Base-by-base conservation (phyloP, 1,140 invertebrate genomes). In the Magallana gigas region DNA sequence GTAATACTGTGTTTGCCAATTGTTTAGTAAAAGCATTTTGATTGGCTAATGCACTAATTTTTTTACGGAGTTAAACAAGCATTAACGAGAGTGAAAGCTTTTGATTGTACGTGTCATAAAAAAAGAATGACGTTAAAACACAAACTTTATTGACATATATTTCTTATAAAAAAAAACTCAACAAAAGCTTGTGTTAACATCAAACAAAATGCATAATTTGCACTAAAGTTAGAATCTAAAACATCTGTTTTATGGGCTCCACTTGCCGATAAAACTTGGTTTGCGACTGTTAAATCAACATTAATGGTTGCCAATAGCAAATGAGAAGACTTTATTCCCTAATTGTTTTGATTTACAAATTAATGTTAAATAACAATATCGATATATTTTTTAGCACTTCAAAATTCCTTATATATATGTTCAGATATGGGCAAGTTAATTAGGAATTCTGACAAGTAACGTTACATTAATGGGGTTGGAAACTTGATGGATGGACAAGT, bases 321-420 rank as follows among this genome's bases (percentile, higher is more conserved):
- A 64, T 62, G 60, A 64, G 60, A 64, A 64, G 60, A 64, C 60
- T 64, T 64, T n/a, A 64, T 48, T 48, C 60, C 60, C 60, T 6
- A 64, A 16, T 64, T 64, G 11, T n/a, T 64, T 16, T 64, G 2
- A 48, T 48, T 48, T 48, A 48, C 36, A 64, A 64, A 64, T 64
- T 8, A 64, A 16, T 64, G 16, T 6, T 64, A 64, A 64, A 16
- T 16, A 64, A 64, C 16, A 16, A 16, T 64, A 64, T 64, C 60
- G 16, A 64, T 48, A 48, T 16, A 64, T 64, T 14, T 62, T 64
- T 7, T 16, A 64, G 60, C 18, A 1, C 16, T 18, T 4, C 16
- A 1, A 64, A 64, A 64, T 64, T n/a, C 60, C 16, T 64, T 64
- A 64, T 64, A 64, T 64, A 64, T 64, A 64, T 64, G 60, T 64